Percentiles rank a stretch among this genome's conserved stretches.
phyloP scores from a whole-genome alignment of 2,888 invertebrate genomes.

The Dascillus cervinus region DNA sequence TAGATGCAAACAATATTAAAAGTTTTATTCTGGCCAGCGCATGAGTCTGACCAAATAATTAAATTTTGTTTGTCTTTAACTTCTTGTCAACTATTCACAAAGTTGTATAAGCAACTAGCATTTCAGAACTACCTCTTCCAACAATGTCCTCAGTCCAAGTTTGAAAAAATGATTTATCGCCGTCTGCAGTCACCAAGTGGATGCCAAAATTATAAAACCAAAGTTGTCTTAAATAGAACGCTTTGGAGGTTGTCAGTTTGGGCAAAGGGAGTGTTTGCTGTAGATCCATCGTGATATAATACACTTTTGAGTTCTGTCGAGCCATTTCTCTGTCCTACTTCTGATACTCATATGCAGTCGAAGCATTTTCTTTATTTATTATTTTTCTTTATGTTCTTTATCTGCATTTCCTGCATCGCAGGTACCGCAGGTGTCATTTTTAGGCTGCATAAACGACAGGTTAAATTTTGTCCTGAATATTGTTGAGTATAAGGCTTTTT shows the following conservation, averaged over 20 bases:
- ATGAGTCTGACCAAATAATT: constrained; percentile 25
- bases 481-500: constrained; percentile 3
- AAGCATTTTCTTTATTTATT: no score
- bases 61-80: constrained; percentile 11
- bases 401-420: constrained; percentile 3
- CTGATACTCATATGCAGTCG: constrained; percentile 1
- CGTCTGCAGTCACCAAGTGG: constrained; percentile 8
- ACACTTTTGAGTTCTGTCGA: background rate
- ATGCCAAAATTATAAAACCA: constrained; percentile 21
- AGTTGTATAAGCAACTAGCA: constrained; percentile 14
- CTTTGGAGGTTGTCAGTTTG: constrained; percentile 16
- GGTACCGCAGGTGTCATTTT: constrained; percentile 7
- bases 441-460: constrained; percentile 6
- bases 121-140: constrained; percentile 20
- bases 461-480: constrained; percentile 7
- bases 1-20: constrained; percentile 23
- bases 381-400: constrained; percentile 3
- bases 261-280: constrained; percentile 22
- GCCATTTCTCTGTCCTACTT: constrained; percentile 2
- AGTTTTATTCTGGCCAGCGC: constrained; percentile 29
- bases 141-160: constrained; percentile 26
- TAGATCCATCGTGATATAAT: constrained; percentile 18
- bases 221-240: constrained; percentile 20
- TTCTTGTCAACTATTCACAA: constrained; percentile 14
- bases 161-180: constrained; percentile 10